A percentile compares a stretch with the other conserved stretches of the same genome.
Evolutionary conservation across 2,113 vertebrate species (phyloP).

Genomic region (Ranitomeya variabilis): DNA sequence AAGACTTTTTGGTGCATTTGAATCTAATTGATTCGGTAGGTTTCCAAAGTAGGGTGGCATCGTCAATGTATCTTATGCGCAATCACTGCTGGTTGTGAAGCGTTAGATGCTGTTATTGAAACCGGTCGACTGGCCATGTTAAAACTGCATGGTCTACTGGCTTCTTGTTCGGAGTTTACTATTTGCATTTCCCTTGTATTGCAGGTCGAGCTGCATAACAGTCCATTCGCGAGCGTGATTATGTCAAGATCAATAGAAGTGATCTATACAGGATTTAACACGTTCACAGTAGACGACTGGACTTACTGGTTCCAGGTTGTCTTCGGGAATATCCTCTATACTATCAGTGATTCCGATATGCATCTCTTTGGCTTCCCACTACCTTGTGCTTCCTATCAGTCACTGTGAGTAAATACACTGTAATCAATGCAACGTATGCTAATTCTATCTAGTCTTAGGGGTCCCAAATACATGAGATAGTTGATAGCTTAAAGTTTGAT

Average conservation of each 20-base stretch:
- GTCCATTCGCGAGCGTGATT: neutral
- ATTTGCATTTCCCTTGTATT: neutral
- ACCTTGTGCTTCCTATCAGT: constrained; percentile 51
- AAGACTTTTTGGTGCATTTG: constrained; percentile 52
- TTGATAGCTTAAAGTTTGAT: too few relatives aligned
- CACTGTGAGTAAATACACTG: constrained; percentile 42
- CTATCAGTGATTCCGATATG: neutral
- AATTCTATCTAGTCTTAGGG: neutral
- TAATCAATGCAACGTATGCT: neutral
- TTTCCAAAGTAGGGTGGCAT: neutral
- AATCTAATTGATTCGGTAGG: constrained; percentile 53
- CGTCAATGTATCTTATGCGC: too few relatives aligned
- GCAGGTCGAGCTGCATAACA: constrained; percentile 37
- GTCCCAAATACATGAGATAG: too few relatives aligned
- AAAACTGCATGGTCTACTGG: neutral
- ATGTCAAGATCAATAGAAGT: neutral
- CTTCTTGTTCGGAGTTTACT: neutral
- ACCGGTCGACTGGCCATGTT: neutral
- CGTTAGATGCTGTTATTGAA: neutral
- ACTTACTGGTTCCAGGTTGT: constrained; percentile 50
- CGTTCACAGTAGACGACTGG: neutral
- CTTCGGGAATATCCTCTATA: constrained; percentile 42
- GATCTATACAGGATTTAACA: neutral
- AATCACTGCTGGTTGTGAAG: neutral
- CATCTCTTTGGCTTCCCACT: constrained; percentile 14